Evolutionary conservation across 2,797 vertebrate species (phyloP), one percentile per base, ranked within the genome.

Genomic region (Sparidentex hasta): DNA sequence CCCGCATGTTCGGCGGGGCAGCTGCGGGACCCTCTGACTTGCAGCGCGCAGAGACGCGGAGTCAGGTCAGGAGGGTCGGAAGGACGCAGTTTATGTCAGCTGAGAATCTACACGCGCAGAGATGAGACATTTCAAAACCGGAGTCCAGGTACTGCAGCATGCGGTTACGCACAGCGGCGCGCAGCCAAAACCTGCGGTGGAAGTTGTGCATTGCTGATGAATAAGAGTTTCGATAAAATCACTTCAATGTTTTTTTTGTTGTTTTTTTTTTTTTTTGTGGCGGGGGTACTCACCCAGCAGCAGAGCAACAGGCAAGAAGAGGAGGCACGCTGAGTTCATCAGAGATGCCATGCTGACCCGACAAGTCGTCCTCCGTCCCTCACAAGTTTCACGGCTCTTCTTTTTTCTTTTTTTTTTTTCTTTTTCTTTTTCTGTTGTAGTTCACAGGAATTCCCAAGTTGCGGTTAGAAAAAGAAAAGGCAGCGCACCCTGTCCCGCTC

Each of bases 241-340:
- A 11, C 11, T 21, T 2, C 0, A 1, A 3, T 9, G 14, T 58
- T 56, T 18, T 14, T 4, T 43, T 7, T n/a, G n/a, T n/a, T n/a
- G n/a, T n/a, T n/a, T n/a, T n/a, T n/a, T n/a, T n/a, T n/a, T n/a
- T n/a, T n/a, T n/a, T n/a, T n/a, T n/a, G 7, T 3, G 38, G 38
- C 4, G 38, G 44, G 3, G 3, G 57, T 74, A 96, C 95, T 96
- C 76, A 96, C 95, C 86, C 63, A 96, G 90, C 48, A 94, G 90
- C 69, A 96, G 88, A 86, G 95, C 95, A 95, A 96, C 95, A 95
- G 95, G 95, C 95, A 95, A 11, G 77, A 95, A 70, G 87, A 95
- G 58, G 79, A 94, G 74, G 67, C 93, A 93, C 57, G 90, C 89
- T 17, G 84, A 93, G 88, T 87, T 92, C 76, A 90, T 52, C 59